Evolutionary conservation across 2,888 invertebrate genomes (phyloP), one percentile per base, ranked within the genome.

Genomic region (Autographa gamma): DNA sequence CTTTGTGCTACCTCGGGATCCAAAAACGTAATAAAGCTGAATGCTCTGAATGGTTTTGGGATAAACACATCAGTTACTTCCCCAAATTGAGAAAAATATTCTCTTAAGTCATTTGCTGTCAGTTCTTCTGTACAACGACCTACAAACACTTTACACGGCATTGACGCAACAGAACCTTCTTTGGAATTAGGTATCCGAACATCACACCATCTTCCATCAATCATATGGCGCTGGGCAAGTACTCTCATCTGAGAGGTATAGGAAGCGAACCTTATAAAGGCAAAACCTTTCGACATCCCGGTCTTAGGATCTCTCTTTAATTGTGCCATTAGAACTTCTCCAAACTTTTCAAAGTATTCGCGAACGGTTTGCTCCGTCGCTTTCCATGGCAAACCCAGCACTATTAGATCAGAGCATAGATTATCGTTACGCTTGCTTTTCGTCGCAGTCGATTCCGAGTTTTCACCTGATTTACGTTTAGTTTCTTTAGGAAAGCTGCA

Each of bases 151-250:
- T 98, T 98, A 83, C 98, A 97, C 63, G 97, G 97, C 91, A 97
- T 97, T 81, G 97, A 97, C 81, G 97, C 97, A 66, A 97, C 96
- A 81, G 97, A 96, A 62, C 97, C 97, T 95, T 97, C 96, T 93
- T 98, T 99, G 34, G 98, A 99, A 93, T 99, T 99, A 56, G 99
- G 99, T 93, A 99, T 98, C 96, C 99, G 98, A 13, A 99, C 99
- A 96, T 99, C 99, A 96, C 99, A 99, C 98, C 99, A 99, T 85
- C 99, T 96, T 0, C 99, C 99, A 95, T 99, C 99, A 85, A 99
- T 99, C 96, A 99, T 98, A 93, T 99, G 99, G 80, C 99, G 97
- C 90, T 99, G 98, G 11, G 98, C 97, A 78, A 99, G 96, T 60
- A 99, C 99, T 89, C 99, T 97, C 96, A 98, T 97, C 93, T 99